phyloP scores from a whole-genome alignment of 64 coral and sea anemone species.

The Stichodactyla helianthus region DNA sequence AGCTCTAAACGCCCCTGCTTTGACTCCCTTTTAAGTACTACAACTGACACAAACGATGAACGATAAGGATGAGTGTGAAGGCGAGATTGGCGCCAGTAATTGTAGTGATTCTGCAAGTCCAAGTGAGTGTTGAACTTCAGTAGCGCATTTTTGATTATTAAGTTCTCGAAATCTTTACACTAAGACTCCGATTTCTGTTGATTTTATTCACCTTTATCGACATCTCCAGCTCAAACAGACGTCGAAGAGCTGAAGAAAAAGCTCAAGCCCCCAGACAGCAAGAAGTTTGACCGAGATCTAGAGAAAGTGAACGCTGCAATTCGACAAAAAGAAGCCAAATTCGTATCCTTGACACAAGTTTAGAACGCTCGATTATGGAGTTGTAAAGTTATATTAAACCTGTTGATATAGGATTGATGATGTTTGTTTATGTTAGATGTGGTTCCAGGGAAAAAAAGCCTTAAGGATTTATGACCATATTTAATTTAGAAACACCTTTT shows the following conservation, averaged over 20 bases:
- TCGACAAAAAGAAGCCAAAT: constrained; percentile 38
- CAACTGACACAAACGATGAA: neutral
- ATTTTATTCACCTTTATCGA: neutral
- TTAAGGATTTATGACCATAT: neutral
- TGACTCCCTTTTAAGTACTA: neutral
- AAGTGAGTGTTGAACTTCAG: neutral
- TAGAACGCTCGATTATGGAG: neutral
- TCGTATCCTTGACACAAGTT: constrained; percentile 30
- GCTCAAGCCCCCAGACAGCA: constrained; percentile 31
- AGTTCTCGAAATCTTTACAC: neutral
- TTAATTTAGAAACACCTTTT: neutral
- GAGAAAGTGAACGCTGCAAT: constrained; percentile 26
- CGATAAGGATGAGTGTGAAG: neutral
- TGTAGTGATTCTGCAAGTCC: neutral
- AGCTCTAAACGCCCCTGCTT: neutral
- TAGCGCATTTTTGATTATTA: neutral
- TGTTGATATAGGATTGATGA: neutral
- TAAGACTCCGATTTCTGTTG: neutral
- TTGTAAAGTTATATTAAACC: neutral
- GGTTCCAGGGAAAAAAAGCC: neutral
- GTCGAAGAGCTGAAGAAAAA: constrained; percentile 28
- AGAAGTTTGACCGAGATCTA: constrained; percentile 36
- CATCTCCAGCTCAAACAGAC: neutral
- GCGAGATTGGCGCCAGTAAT: neutral
- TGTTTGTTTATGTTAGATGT: constrained; percentile 3